Conservation (phyloP, 2,113 vertebrate genomes). For the Rhadina sibilatrix region DNA sequence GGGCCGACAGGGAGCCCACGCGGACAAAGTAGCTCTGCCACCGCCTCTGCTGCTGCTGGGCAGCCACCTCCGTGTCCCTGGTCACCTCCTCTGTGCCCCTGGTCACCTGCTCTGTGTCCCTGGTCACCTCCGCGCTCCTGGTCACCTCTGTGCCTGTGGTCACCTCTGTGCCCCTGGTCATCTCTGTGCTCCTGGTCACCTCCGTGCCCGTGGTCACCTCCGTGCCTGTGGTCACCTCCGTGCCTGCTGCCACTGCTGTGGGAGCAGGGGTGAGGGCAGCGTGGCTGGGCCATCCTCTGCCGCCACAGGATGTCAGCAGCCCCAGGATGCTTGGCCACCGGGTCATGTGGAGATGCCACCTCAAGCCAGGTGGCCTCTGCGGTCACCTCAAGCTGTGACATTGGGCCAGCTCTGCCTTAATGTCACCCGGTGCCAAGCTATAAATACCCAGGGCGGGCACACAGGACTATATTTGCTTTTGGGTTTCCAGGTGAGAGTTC, state of each 20-base stretch:
- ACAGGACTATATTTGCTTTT: background rate
- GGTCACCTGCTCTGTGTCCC: rapidly evolving
- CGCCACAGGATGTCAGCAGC: background rate
- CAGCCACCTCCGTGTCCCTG: background rate
- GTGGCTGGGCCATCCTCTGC: background rate
- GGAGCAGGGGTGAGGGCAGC: background rate
- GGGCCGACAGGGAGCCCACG: conserved; percentile 83
- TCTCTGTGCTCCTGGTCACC: background rate
- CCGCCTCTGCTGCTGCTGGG: background rate
- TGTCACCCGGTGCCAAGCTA: background rate
- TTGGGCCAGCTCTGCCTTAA: background rate
- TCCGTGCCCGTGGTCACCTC: background rate
- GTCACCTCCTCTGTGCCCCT: background rate
- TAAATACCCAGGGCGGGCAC: background rate
- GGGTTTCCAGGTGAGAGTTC: conserved; percentile 61
- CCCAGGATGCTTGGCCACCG: background rate
- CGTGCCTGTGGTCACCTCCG: rapidly evolving
- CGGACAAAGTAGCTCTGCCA: conserved; percentile 84
- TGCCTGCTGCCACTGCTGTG: rapidly evolving
- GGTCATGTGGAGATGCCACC: background rate
- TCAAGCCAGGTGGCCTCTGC: background rate
- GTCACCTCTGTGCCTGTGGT: background rate
- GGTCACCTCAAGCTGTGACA: background rate
- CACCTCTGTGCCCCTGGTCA: background rate
- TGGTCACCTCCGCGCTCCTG: background rate